A percentile compares a stretch with the other conserved stretches of the same genome.
phyloP scores from a whole-genome alignment of 2,797 vertebrate genomes.

The Hippoglossus hippoglossus region DNA sequence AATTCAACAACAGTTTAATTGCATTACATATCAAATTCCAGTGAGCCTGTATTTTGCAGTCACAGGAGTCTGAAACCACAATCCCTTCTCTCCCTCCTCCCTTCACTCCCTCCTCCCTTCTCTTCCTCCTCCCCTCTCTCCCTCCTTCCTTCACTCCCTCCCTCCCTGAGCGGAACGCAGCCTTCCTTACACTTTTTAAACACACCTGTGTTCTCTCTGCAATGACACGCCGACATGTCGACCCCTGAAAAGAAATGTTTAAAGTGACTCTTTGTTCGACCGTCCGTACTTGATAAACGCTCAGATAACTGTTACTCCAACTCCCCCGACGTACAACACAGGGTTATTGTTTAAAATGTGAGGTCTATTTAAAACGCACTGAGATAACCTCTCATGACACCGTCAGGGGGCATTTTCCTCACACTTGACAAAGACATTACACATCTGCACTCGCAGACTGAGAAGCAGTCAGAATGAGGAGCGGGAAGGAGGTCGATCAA shows the following conservation, averaged over 20 bases:
- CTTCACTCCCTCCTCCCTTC: too few species aligned
- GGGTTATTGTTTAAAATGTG: constrained; percentile 3
- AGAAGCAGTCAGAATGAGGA: not conserved
- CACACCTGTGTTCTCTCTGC: not conserved
- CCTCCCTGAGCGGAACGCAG: not conserved
- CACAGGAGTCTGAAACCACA: not conserved
- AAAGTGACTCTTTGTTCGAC: not conserved
- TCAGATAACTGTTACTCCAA: not conserved
- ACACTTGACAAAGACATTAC: constrained; percentile 6
- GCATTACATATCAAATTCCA: not conserved
- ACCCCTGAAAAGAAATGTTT: not conserved
- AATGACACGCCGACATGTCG: too few species aligned
- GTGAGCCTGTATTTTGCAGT: not conserved
- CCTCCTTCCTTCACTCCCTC: too few species aligned
- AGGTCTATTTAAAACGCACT: not conserved
- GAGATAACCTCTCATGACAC: constrained; percentile 22
- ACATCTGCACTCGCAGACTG: constrained; percentile 2
- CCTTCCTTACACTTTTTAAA: not conserved
- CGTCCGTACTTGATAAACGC: not conserved
- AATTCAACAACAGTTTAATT: not conserved
- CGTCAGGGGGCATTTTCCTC: not conserved
- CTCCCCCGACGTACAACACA: not conserved
- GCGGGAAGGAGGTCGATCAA: not conserved
- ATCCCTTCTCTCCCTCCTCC: too few species aligned
- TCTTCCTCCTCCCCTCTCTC: too few species aligned